Base-by-base conservation (phyloP, 2,113 vertebrate species). In the Cygnus buccinator region DNA sequence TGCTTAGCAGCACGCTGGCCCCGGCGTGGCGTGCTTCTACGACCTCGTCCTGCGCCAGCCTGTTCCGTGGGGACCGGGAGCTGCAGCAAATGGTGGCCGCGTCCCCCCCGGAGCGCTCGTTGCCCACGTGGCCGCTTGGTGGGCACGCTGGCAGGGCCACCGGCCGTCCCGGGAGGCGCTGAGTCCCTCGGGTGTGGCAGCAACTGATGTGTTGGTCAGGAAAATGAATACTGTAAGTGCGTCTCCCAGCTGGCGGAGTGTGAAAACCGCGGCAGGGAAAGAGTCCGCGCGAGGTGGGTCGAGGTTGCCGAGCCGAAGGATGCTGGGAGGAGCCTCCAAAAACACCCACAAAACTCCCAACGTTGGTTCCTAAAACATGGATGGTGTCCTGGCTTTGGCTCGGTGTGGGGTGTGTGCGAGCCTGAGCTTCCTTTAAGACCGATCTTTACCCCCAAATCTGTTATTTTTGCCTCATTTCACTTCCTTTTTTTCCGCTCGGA, bases 51-150 rank as follows among this genome's bases (percentile, higher is more conserved):
- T 1, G 8, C 31, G 20, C 39, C n/a, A 18, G 52, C 25, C 13
- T 73, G 16, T 37, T 46, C 1, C 0, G 48, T 0, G 1, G 54
- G 54, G 41, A 17, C 33, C 0, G 0, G 43, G 41, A 48, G 39
- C 43, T 77, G 20, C 33, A 46, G 46, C 44, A 61, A 23, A 9
- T 13, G 55, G 31, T 41, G 61, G 41, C 25, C 62, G 35, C 20
- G 1, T 67, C 41, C 33, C 23, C 39, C 44, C 41, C 6, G 1
- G 14, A 52, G 35, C 10, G 6, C 16, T 18, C 17, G 25, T 44
- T 33, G 33, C 35, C 52, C n/a, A 16, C 6, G 1, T n/a, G n/a
- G 41, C 8, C 23, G 1, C 31, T 18, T 37, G 39, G 43, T 33
- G 52, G 72, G 6, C 28, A 4, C 3, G 2, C 33, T 8, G 11